Percentiles rank a stretch among this genome's conserved stretches.
Evolutionary conservation across 1,140 invertebrate genomes (phyloP).

Genomic region (Drosophila parabipectinata): DNA sequence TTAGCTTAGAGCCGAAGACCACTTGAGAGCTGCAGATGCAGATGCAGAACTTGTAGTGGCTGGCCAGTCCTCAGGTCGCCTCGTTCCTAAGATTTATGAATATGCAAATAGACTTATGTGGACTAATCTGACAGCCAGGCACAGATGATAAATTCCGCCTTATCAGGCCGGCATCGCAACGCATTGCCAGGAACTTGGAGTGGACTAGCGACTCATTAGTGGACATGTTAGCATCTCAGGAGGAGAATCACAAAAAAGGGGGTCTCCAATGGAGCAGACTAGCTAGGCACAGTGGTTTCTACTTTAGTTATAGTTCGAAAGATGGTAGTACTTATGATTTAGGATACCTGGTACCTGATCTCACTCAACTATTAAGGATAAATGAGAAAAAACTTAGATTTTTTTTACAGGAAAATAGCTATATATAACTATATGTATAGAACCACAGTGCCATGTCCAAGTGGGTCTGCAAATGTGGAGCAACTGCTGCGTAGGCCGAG

Average conservation of each 20-base stretch:
- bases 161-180: slow-evolving; percentile 43
- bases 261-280: not conserved
- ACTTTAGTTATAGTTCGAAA: too few species aligned
- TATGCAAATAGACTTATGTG: slow-evolving; percentile 66
- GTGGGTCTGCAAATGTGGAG: slow-evolving; percentile 46
- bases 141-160: slow-evolving; percentile 58
- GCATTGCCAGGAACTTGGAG: slow-evolving; percentile 12
- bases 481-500: slow-evolving; percentile 54
- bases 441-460: slow-evolving; percentile 9
- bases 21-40: slow-evolving; percentile 17
- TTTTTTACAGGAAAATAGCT: too few species aligned
- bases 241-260: slow-evolving; percentile 15
- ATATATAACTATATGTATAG: not conserved
- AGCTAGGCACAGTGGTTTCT: not conserved
- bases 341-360: too few species aligned
- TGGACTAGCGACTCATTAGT: slow-evolving; percentile 62
- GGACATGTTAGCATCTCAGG: slow-evolving; percentile 53
- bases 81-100: slow-evolving; percentile 57
- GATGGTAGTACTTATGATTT: too few species aligned
- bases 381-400: too few species aligned
- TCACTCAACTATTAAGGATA: too few species aligned
- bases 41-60: slow-evolving; percentile 15
- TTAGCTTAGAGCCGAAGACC: slow-evolving; percentile 34
- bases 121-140: slow-evolving; percentile 55
- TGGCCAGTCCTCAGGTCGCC: not conserved